A percentile compares a stretch with the other conserved stretches of the same genome.
Conservation (phyloP, 2,113 vertebrate species). For the Spilogale gracilis region DNA sequence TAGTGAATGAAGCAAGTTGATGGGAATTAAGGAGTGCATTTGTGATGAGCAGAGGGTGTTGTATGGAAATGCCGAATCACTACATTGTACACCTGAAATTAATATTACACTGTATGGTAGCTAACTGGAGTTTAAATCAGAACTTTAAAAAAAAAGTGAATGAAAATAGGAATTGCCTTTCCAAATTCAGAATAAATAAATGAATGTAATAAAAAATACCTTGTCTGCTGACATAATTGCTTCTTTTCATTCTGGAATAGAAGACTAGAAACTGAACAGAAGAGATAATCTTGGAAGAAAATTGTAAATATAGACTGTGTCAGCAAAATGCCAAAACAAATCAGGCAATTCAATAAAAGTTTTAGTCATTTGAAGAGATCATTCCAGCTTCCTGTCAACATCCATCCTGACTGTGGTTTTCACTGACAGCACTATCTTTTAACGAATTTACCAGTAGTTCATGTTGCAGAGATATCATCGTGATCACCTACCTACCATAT, state of each 20-base stretch:
- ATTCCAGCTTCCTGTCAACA: not conserved
- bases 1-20: not conserved
- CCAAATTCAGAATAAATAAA: conserved; percentile 11
- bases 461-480: not conserved
- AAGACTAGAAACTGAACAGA: not conserved
- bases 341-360: not conserved
- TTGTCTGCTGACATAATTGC: not conserved
- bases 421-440: not conserved
- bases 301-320: not conserved
- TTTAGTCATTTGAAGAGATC: not conserved
- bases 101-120: not conserved
- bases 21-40: not conserved
- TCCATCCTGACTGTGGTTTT: not conserved
- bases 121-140: not conserved
- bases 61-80: not conserved
- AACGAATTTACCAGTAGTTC: not conserved
- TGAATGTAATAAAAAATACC: not conserved
- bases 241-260: not conserved
- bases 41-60: not conserved
- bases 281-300: not conserved
- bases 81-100: not conserved
- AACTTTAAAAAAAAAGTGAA: not conserved
- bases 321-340: conserved; percentile 41
- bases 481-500: not conserved
- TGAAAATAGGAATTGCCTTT: not conserved